Conservation (phyloP, 64 coral and sea anemone species). For the Platygyra sinensis region DNA sequence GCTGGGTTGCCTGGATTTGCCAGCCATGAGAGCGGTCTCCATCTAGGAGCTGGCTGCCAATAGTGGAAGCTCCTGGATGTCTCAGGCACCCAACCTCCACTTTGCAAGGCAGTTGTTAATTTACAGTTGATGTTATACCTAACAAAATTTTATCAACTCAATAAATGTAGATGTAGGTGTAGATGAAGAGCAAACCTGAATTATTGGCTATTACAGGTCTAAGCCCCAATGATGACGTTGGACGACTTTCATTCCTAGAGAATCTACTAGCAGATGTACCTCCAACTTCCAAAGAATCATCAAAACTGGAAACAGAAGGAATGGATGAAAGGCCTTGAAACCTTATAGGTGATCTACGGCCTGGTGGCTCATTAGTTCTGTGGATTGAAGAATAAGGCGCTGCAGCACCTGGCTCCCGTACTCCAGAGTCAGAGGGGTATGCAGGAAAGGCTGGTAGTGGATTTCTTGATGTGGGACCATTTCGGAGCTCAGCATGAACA, state of each 20-base stretch:
- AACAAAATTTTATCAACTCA: too few relatives aligned
- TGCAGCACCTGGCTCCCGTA: neutral
- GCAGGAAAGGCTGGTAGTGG: neutral
- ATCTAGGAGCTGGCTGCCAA: too few relatives aligned
- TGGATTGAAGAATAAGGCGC: constrained; percentile 23
- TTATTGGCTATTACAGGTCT: constrained; percentile 55
- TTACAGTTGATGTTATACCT: too few relatives aligned
- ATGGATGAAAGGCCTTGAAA: constrained; percentile 2
- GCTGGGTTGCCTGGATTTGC: too few relatives aligned
- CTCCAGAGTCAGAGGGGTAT: neutral
- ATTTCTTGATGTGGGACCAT: constrained; percentile 1
- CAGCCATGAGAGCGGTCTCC: too few relatives aligned
- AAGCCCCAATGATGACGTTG: constrained; percentile 30
- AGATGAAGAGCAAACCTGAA: constrained; percentile 63
- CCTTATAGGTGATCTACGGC: neutral
- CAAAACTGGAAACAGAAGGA: constrained; percentile 62
- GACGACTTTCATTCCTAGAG: neutral
- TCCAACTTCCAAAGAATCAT: constrained; percentile 73
- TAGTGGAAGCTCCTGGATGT: too few relatives aligned
- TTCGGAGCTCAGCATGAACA: neutral
- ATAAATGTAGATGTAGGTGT: too few relatives aligned
- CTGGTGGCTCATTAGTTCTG: neutral
- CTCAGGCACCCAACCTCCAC: too few relatives aligned
- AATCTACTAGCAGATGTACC: constrained; percentile 3
- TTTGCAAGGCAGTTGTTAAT: too few relatives aligned